These are phyloP conservation scores for Aphidius ervi DNA, from an alignment of 1,140 invertebrate species.

Conservation along the genomic window DNA sequence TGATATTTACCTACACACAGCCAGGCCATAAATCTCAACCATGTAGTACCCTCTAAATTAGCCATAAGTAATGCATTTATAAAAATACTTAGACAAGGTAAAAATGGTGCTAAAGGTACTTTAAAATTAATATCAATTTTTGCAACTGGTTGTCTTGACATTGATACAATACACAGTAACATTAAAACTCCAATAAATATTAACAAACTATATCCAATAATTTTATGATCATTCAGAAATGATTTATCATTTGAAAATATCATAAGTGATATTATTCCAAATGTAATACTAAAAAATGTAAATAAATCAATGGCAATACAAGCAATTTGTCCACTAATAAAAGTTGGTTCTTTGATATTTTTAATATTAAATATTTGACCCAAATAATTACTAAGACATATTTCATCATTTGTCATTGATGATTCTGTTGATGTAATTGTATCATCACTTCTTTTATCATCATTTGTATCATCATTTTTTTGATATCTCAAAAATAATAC, in stretches of 20 bases:
- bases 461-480: not conserved
- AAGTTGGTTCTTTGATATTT: constrained; percentile 56
- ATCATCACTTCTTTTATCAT: not conserved
- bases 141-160: constrained; percentile 4
- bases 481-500: constrained; percentile 69
- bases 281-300: constrained; percentile 25
- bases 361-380: constrained; percentile 43
- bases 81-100: too few species aligned
- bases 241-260: constrained; percentile 31
- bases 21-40: too few species aligned
- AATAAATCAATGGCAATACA: constrained; percentile 58
- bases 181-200: constrained; percentile 1
- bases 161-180: not conserved
- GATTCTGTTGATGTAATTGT: constrained; percentile 22
- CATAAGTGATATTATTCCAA: constrained; percentile 37
- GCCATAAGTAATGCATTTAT: too few species aligned
- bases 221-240: constrained; percentile 3
- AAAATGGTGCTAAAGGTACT: too few species aligned
- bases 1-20: too few species aligned
- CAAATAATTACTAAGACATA: constrained; percentile 23
- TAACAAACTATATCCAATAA: constrained; percentile 1
- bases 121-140: too few species aligned
- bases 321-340: constrained; percentile 57
- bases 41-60: too few species aligned
- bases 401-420: too few species aligned